phyloP scores from a whole-genome alignment of 2,113 vertebrate species.

The Eulacestoma nigropectus region DNA sequence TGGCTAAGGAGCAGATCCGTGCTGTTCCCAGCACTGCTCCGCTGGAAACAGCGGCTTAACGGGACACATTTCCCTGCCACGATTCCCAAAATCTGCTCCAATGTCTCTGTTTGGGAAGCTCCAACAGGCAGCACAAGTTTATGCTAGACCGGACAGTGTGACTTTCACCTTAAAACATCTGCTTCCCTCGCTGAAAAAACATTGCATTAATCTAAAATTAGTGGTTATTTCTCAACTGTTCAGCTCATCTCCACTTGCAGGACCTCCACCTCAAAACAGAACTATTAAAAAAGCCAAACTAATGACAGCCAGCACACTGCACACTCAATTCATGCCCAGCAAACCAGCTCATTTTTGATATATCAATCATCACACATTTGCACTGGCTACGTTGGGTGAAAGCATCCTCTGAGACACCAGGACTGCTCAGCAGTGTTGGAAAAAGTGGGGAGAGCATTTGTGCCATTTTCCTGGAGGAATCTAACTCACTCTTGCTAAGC shows the following conservation, averaged over 20 bases:
- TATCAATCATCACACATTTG: not conserved
- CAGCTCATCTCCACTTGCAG: not conserved
- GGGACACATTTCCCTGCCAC: not conserved
- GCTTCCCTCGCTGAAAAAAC: not conserved
- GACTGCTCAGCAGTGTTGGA: accelerated
- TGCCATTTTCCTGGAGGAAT: not conserved
- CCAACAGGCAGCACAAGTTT: not conserved
- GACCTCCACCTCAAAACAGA: not conserved
- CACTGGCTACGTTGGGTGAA: accelerated
- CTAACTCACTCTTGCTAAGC: not conserved
- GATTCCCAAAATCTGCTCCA: not conserved
- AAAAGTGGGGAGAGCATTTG: not conserved
- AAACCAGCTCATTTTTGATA: not conserved
- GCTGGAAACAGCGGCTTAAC: not conserved
- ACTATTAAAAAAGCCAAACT: not conserved
- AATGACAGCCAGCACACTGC: not conserved
- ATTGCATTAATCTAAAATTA: not conserved
- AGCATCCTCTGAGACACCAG: not conserved
- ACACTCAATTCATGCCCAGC: not conserved
- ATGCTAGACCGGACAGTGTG: accelerated
- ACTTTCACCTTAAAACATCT: not conserved
- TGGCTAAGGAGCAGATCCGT: not conserved
- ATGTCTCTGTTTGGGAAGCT: not conserved
- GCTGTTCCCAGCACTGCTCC: not conserved
- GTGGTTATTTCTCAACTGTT: not conserved